Evolutionary conservation across 1,140 invertebrate species (phyloP), one percentile per base, ranked within the genome.

Genomic region (Polypedilum vanderplanki): DNA sequence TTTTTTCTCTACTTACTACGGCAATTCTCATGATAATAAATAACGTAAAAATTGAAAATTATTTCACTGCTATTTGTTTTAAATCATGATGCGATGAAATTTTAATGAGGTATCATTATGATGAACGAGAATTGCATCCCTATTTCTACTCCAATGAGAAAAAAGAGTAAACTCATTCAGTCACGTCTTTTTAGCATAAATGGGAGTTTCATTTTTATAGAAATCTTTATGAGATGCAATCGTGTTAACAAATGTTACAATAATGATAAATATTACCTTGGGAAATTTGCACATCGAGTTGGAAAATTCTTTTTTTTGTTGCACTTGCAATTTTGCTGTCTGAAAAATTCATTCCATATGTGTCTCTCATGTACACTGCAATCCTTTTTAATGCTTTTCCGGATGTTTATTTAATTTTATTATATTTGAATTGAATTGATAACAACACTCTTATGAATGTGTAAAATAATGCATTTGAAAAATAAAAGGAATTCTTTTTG

Each of bases 371-470:
- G 3, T 4, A 57, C 12, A 57, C 15, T 57, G 46, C 46, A 57
- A 57, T 57, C 24, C 24, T 33, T 57, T 46, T 57, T n/a, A 57
- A 57, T 57, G 46, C 46, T 15, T 57, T 57, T 57, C 10, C 15
- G n/a, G 46, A 57, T 57, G 46, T 57, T 57, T 57, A 57, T 57
- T 57, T 57, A 57, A 57, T 57, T 57, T 57, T 57, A 57, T 57
- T 57, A 57, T n/a, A n/a, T 15, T 57, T n/a, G 24, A 33, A 33
- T 33, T 33, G 24, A 33, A 33, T 33, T 33, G 24, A 33, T 33
- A 33, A 33, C 24, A 33, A 33, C 24, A 5, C 24, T 33, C 24
- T 33, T 33, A 33, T 33, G 24, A 33, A 33, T 3, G 24, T 33
- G 5, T 33, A 33, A 1, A 33, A 5, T 1, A 33, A 33, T 33